Evolutionary conservation across 2,888 invertebrate species (phyloP), one percentile per base, ranked within the genome.

Genomic region (Chesias legatella): DNA sequence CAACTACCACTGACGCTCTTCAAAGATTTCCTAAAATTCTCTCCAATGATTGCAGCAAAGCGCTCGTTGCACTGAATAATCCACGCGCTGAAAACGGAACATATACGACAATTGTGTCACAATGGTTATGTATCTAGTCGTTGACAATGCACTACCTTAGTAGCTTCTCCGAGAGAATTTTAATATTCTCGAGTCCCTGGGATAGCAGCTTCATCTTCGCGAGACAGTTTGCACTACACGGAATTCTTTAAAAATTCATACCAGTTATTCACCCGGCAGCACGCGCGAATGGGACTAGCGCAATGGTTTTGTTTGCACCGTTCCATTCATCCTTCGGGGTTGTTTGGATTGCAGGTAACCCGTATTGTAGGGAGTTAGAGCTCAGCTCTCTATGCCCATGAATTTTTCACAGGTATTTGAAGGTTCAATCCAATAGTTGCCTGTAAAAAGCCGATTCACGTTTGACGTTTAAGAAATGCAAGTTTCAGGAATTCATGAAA

Each of bases 51-150:
- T n/a, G n/a, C n/a, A n/a, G n/a, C n/a, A n/a, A n/a, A n/a, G n/a
- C n/a, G n/a, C n/a, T n/a, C n/a, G n/a, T n/a, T n/a, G n/a, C n/a
- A n/a, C n/a, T n/a, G n/a, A n/a, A n/a, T n/a, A n/a, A n/a, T n/a
- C n/a, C n/a, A n/a, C n/a, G n/a, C n/a, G n/a, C n/a, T n/a, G n/a
- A 25, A 25, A 25, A 25, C 5, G 13, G 3, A 17, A 17, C 13
- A 17, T 17, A n/a, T n/a, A n/a, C n/a, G n/a, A n/a, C n/a, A n/a
- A n/a, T n/a, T 68, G 79, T 73, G 67, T 62, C 67, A 86, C 86
- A 86, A 86, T 85, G 65, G 81, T 60, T 84, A 82, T 84, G 77
- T 74, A 72, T 82, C 83, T 80, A 79, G 75, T 70, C 78, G 79
- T 79, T 82, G 82, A 85, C 84, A 85, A 79, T 82, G 74, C 78